Base-by-base conservation (phyloP, 1,140 invertebrate species). In the Metaphire vulgaris region DNA sequence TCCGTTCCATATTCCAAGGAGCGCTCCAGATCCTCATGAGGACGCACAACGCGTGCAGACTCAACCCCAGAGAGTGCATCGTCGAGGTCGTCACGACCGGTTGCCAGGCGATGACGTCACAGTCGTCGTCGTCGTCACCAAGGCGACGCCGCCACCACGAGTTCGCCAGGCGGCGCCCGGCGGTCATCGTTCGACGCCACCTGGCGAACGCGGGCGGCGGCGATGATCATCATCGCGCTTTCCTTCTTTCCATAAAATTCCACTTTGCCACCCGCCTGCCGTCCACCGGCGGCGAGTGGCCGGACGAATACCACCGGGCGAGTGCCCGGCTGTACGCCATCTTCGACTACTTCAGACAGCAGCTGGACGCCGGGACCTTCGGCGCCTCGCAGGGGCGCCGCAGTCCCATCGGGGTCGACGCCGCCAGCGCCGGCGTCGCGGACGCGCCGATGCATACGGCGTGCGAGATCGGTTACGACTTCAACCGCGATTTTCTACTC, bases 291-390 rank as follows among this genome's bases (percentile, higher is more conserved):
- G 75, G 75, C 1, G 29, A 41, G 0, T 76, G 75, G 75, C 75
- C 75, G 6, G 75, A 76, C 56, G 75, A 76, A 33, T 76, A 76
- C 69, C 75, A 76, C 69, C 56, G 41, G 26, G 75, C 75, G 15
- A 41, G 29, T 21, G 31, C 33, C 16, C 15, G 75, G 31, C 69
- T 76, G 26, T 72, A 33, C 69, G 68, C 26, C 2, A 72, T 76
- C 33, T 76, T 76, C 69, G 67, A 76, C 68, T 33, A 72, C 30
- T 72, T 76, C 69, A 68, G 71, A 41, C 33, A 69, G 0, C 26
- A 33, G 74, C 21, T 75, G 21, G 56, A 6, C 56, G 14, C 6
- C 21, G 72, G 72, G 16, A 28, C 72, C 0, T 74, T 74, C 34
- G n/a, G n/a, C n/a, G 26, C 32, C 29, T 28, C 68, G 14, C 16